These are phyloP conservation scores for Polydrusus cervinus DNA, from an alignment of 2,888 invertebrate species.

Conservation along the genomic window DNA sequence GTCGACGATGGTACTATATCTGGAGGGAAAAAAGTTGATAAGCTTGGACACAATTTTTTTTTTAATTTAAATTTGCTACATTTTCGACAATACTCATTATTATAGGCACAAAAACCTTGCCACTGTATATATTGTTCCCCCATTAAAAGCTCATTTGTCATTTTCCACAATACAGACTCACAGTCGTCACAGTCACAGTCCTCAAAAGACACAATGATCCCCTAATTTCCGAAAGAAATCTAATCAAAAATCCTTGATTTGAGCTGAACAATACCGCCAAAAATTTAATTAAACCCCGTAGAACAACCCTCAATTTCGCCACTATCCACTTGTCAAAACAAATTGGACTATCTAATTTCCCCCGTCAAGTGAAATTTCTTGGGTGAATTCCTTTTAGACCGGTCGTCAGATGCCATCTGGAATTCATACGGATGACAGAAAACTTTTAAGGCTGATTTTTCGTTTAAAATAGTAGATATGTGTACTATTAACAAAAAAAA, in stretches of 20 bases:
- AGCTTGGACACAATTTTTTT: too few relatives aligned
- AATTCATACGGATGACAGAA: constrained; percentile 2
- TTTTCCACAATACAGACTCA: neutral
- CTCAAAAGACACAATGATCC: constrained; percentile 1
- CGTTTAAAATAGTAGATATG: neutral
- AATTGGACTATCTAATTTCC: constrained; percentile 46
- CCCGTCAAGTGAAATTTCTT: constrained; percentile 39
- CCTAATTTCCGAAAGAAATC: constrained; percentile 23
- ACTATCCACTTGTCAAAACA: constrained; percentile 44
- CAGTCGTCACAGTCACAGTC: too few relatives aligned
- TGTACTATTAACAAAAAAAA: too few relatives aligned
- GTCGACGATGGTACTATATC: too few relatives aligned
- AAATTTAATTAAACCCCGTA: constrained; percentile 39
- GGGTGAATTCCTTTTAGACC: constrained; percentile 15
- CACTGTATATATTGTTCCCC: neutral
- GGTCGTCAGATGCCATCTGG: constrained; percentile 12
- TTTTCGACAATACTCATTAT: too few relatives aligned
- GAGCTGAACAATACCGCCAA: constrained; percentile 15
- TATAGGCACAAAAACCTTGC: neutral
- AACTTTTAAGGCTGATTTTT: constrained; percentile 8
- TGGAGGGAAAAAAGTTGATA: too few relatives aligned
- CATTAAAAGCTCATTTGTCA: constrained; percentile 2
- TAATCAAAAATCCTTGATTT: constrained; percentile 15
- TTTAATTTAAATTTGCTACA: too few relatives aligned
- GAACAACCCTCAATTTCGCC: constrained; percentile 17